Evolutionary conservation across 1,140 invertebrate species (phyloP), one percentile per base, ranked within the genome.

Genomic region (Sweltsa coloradensis): DNA sequence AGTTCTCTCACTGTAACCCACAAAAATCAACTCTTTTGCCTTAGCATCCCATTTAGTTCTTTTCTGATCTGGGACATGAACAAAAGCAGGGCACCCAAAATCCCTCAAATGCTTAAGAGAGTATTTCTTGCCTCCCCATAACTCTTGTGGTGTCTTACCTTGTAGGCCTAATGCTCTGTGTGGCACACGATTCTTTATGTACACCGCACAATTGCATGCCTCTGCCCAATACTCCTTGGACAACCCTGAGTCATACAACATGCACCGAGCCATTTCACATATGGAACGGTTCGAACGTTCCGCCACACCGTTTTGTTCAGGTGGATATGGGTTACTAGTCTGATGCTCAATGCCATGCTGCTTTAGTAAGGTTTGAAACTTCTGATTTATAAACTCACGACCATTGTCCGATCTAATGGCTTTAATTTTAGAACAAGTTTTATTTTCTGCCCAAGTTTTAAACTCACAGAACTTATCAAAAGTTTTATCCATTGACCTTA

Each of bases 51-150:
- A 44, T 21, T 57, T 58, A 24, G 24, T 37, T 25, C 51, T 18
- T 39, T 44, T 44, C 24, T 54, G 18, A 37, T 48, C 42, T 18
- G 47, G 55, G 7, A 55, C 41, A 21, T 51, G 45, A 26, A 41
- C 41, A 41, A 46, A 55, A 6, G 41, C 57, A 34, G 42, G 43
- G 25, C 49, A 56, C 14, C 61, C 61, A 52, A 64, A 61, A 19
- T 63, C 47, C n/a, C 46, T 23, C 5, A 63, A 23, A 45, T 64
- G 47, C 18, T 34, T 50, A 7, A 60, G 34, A 41, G 50, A 41
- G 34, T 49, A 49, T 44, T 52, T 55, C 29, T 34, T 44, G 21
- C 45, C 42, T 44, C 23, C 55, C 41, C 53, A 53, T n/a, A 53
- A 18, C 27, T 60, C 56, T 19, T 47, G 45, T 27, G 51, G 54